Evolutionary conservation across 2,888 invertebrate species (phyloP), one percentile per base, ranked within the genome.

Genomic region (Linnaemya tessellans): DNA sequence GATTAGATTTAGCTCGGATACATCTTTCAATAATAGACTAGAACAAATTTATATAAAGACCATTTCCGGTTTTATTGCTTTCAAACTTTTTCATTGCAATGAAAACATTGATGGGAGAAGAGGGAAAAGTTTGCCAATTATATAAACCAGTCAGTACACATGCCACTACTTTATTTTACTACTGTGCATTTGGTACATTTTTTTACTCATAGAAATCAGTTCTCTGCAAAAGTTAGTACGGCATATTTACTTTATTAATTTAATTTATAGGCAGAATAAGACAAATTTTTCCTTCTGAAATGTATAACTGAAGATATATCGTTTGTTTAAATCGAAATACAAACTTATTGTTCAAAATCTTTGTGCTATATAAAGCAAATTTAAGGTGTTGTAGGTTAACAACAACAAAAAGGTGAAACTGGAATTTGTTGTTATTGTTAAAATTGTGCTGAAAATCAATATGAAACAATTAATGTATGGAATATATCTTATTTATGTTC

Each of bases 321-420:
- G 30, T 10, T 25, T 18, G 18, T 46, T 38, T 80, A 8, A n/a
- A 49, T 10, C 1, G 9, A 62, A 8, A 43, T 13, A 41, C 2
- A 49, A 30, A 7, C n/a, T 41, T 56, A 18, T 56, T 3, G 25
- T 30, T 30, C 30, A 46, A 65, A 58, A 20, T 54, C n/a, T 3
- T 38, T 62, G 20, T 56, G 9, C 20, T 13, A 41, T 18, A 25
- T 35, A 65, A 38, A 51, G 35, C 5, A 38, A 46, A 60, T 75
- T 78, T 81, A 79, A 84, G 84, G 80, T 84, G 78, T 81, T 84
- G 77, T 78, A 68, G 68, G 77, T 77, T 58, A 54, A 71, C 58
- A 78, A 79, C 81, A 74, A 80, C 80, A 73, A 65, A 79, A 80
- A 82, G 85, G 79, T 82, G 75, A 85, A 86, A 83, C 67, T 77